Evolutionary conservation across 2,113 vertebrate genomes (phyloP), one percentile per base, ranked within the genome.

Genomic region (Rallus limicola): DNA sequence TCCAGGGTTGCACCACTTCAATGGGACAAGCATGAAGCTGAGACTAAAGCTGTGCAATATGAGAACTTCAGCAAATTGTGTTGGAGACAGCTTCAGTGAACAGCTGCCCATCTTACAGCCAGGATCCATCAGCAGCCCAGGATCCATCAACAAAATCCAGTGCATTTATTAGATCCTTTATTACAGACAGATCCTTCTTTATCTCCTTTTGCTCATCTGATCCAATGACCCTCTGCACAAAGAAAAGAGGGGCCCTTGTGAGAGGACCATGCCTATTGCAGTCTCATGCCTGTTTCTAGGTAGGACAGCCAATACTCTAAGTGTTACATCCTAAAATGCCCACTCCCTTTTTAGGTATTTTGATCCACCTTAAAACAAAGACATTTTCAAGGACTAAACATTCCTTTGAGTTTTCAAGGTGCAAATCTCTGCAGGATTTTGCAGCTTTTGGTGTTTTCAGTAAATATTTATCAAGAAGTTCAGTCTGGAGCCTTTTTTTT

Each of bases 271-370:
- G 8, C 1, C 0, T 63, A 34, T 81, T 77, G 24, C 52, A 72
- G 36, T 48, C 48, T 6, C 0, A 62, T 36, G 26, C 36, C 48
- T 79, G 0, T 31, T 50, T 0, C 0, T 52, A 20, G 48, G 18
- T 23, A 76, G 29, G 14, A 26, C 7, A 86, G 33, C 40, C 63
- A 14, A 83, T 85, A 6, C 14, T 34, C 38, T 33, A 15, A 64
- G 28, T 16, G 16, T 53, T 55, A 17, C 24, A 33, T 69, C 25
- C 71, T 60, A 38, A 92, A 79, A 79, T 44, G 28, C 23, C 34
- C n/a, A 17, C 36, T 92, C 38, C 31, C 34, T 52, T 64, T 88
- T 60, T 16, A 72, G 8, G 13, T 71, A 13, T 71, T 48, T 31
- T 15, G 5, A 3, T 55, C 59, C 42, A 64, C 12, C 53, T 56